These are phyloP conservation scores for Merops nubicus DNA, from an alignment of 2,113 vertebrate species.

Conservation along the genomic window DNA sequence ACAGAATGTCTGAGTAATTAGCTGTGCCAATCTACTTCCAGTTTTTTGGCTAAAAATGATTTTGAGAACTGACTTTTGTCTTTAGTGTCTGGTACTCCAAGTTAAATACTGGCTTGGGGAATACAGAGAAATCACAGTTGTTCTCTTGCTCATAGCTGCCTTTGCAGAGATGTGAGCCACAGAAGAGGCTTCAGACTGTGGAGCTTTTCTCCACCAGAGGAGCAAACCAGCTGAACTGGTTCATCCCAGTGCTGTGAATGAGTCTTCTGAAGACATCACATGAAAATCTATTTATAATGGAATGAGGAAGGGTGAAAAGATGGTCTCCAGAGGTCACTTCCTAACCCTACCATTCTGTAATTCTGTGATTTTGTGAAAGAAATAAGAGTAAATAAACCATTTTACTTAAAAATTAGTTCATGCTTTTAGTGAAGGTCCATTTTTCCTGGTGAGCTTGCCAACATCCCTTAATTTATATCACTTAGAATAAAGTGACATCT, in stretches of 20 bases:
- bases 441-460: background rate
- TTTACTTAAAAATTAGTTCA: background rate
- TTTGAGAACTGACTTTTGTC: background rate
- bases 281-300: background rate
- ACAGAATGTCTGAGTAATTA: background rate
- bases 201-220: background rate
- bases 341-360: background rate
- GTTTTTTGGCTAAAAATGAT: background rate
- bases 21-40: background rate
- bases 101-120: background rate
- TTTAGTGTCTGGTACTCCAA: background rate
- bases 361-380: background rate
- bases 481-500: conserved; percentile 5
- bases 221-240: background rate
- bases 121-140: background rate
- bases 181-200: background rate
- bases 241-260: background rate
- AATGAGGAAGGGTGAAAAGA: background rate
- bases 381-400: background rate
- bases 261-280: background rate
- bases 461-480: background rate
- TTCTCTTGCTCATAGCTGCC: background rate
- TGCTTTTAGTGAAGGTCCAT: background rate
- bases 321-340: background rate
- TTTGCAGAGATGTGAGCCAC: background rate